Percentiles rank a stretch among this genome's conserved stretches.
phyloP scores from a whole-genome alignment of 2,888 invertebrate genomes.

The Xiphydria camelus region DNA sequence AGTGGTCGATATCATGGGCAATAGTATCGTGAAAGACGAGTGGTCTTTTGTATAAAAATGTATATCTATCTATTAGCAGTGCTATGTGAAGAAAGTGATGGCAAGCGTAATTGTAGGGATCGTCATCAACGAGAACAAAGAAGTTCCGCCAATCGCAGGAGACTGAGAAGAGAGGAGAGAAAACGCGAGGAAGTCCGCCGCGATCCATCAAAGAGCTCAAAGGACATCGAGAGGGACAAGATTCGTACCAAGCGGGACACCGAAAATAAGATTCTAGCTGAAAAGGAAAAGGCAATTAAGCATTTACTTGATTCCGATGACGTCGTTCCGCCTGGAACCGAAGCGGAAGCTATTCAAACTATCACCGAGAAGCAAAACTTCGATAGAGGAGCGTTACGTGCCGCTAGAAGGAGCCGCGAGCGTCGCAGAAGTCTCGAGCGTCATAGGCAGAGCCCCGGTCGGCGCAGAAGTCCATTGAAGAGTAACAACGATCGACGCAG shows the following conservation, averaged over 20 bases:
- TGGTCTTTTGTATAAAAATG: too few species aligned
- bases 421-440: conserved; percentile 36
- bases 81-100: conserved; percentile 8
- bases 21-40: too few species aligned
- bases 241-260: conserved; percentile 47
- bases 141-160: conserved; percentile 32
- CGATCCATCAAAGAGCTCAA: conserved; percentile 51
- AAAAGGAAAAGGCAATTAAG: conserved; percentile 54
- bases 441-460: conserved; percentile 25
- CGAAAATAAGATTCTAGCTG: conserved; percentile 51
- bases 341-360: conserved; percentile 48
- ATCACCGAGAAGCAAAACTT: conserved; percentile 43
- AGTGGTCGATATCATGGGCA: too few species aligned
- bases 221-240: conserved; percentile 54
- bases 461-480: conserved; percentile 29
- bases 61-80: background rate
- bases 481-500: conserved; percentile 1
- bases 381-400: conserved; percentile 28
- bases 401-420: conserved; percentile 24
- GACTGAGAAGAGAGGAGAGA: conserved; percentile 39
- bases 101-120: conserved; percentile 47
- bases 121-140: conserved; percentile 28
- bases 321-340: conserved; percentile 53
- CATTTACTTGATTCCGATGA: conserved; percentile 50
- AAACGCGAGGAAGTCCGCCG: conserved; percentile 42